These are phyloP conservation scores for Pristis pectinata DNA, from an alignment of 2,797 vertebrate species.

Conservation along the genomic window DNA sequence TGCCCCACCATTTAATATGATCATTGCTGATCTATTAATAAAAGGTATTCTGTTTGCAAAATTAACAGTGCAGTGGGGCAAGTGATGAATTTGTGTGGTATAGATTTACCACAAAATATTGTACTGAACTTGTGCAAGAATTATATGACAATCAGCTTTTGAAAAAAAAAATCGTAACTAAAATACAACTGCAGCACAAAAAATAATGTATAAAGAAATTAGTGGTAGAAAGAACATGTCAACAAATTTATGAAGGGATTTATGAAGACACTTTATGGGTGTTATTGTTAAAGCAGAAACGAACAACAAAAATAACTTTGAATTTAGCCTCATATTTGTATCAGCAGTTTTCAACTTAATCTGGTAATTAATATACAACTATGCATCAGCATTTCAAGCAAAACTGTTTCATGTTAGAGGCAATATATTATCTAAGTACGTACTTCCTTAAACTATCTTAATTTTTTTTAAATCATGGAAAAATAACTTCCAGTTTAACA, in stretches of 20 bases:
- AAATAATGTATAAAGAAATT: background rate
- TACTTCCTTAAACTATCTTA: background rate
- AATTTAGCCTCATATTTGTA: background rate
- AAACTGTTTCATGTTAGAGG: background rate
- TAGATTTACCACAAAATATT: background rate
- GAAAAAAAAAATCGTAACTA: background rate
- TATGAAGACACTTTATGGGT: background rate
- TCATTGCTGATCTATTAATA: no score
- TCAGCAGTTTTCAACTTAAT: slow-evolving; percentile 9
- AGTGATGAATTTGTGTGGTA: background rate
- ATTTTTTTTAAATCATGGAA: background rate
- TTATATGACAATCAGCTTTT: background rate
- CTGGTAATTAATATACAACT: background rate
- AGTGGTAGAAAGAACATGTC: background rate
- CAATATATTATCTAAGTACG: background rate
- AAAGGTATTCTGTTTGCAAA: background rate
- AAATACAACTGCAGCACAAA: background rate
- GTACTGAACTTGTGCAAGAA: background rate
- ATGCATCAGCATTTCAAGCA: background rate
- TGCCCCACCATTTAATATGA: no score
- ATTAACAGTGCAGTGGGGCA: background rate
- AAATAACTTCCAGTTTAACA: slow-evolving; percentile 8
- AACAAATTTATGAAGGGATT: background rate
- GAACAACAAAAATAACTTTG: background rate
- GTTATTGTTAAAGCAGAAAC: background rate